Evolutionary conservation across 2,888 invertebrate genomes (phyloP).

Genomic region (Scelioninae gen. 2): DNA sequence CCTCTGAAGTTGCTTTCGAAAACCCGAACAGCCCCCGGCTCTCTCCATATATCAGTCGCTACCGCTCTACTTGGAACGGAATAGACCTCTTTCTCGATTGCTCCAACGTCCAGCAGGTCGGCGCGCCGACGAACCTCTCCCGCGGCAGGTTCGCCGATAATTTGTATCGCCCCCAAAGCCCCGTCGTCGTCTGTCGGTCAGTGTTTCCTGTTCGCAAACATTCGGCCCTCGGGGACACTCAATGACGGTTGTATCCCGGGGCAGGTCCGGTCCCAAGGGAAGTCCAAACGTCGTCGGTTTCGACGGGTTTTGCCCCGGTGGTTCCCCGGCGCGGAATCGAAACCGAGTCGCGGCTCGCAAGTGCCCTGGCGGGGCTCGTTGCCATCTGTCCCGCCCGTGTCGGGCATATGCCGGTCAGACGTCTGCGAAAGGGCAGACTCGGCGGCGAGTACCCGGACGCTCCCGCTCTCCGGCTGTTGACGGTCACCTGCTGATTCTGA

Average conservation of each 20-base stretch:
- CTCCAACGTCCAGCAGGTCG: neutral
- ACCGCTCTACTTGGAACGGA: neutral
- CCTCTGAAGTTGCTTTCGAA: no score
- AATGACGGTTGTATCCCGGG: conserved; percentile 14
- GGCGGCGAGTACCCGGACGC: conserved; percentile 49
- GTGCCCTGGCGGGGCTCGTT: conserved; percentile 58
- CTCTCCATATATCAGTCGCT: no score
- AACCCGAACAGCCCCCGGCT: no score
- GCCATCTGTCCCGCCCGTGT: conserved; percentile 67
- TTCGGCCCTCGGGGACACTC: conserved; percentile 11
- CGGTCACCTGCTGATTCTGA: conserved; percentile 70
- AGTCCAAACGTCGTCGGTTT: no score
- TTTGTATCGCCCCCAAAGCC: conserved; percentile 28
- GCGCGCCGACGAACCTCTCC: neutral
- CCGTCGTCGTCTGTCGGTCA: conserved; percentile 27
- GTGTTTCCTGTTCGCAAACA: conserved; percentile 36
- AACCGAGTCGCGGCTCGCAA: conserved; percentile 33
- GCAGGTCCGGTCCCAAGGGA: conserved; percentile 24
- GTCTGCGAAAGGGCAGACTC: conserved; percentile 43
- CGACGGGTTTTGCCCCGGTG: no score
- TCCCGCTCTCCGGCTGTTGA: conserved; percentile 72
- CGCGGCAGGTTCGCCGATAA: conserved; percentile 36
- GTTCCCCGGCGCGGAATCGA: no score
- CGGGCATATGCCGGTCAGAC: conserved; percentile 68
- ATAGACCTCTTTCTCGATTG: conserved; percentile 22